A percentile compares a stretch with the other conserved stretches of the same genome.
phyloP scores from a whole-genome alignment of 2,113 vertebrate species.

The Tapirus terrestris region DNA sequence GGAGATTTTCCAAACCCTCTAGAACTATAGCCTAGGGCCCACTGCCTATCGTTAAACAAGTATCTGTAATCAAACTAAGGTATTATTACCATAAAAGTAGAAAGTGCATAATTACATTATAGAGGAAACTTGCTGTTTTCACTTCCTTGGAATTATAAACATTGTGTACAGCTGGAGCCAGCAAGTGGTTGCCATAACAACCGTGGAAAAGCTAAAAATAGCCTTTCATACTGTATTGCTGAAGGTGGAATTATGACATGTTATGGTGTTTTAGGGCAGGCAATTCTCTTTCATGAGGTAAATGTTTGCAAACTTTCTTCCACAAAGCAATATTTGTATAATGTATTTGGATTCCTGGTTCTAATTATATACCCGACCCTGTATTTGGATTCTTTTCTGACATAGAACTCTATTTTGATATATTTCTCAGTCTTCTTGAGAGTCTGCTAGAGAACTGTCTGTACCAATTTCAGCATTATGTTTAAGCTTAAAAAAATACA shows the following conservation, averaged over 20 bases:
- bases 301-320: conserved; percentile 75
- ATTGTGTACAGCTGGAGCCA: conserved; percentile 86
- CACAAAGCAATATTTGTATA: conserved; percentile 34
- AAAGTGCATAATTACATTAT: conserved; percentile 85
- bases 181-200: conserved; percentile 88
- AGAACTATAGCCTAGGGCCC: conserved; percentile 53
- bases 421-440: conserved; percentile 45
- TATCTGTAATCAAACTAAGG: conserved; percentile 73
- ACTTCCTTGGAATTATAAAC: conserved; percentile 82
- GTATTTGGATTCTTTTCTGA: conserved; percentile 49
- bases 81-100: conserved; percentile 84
- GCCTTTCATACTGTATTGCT: conserved; percentile 80
- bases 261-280: conserved; percentile 76
- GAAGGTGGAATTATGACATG: conserved; percentile 85
- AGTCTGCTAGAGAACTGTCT: conserved; percentile 42
- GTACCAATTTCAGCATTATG: conserved; percentile 7
- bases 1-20: conserved; percentile 65
- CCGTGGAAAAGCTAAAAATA: conserved; percentile 88
- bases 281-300: conserved; percentile 74
- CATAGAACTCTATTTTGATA: conserved; percentile 35
- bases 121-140: conserved; percentile 86
- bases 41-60: conserved; percentile 79
- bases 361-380: conserved; percentile 69
- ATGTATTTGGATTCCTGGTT: conserved; percentile 52
- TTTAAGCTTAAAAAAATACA: conserved; percentile 8